Evolutionary conservation across 2,797 vertebrate species (phyloP), one percentile per base, ranked within the genome.

Genomic region (Semaprochilodus insignis): DNA sequence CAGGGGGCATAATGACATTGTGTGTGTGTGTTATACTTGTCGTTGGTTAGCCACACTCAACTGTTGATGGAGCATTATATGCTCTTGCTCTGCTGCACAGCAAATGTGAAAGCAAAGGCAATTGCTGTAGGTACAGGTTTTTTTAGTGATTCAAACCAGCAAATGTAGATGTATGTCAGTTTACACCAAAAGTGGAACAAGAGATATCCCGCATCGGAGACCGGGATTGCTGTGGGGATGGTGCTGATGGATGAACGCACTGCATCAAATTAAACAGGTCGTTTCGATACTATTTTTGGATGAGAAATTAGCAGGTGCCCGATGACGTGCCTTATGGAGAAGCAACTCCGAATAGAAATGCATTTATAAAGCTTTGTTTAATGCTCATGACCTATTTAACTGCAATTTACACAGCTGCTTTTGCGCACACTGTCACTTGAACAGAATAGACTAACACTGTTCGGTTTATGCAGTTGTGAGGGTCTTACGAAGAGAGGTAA

Each of bases 281-380:
- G 72, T 87, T 86, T 82, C 65, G 19, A 78, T 55, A 76, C 83
- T 85, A 85, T 89, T 84, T 86, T 85, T 81, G 82, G 83, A 83
- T 86, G 86, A 87, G 78, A 85, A 86, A 87, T 87, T 86, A 86
- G 81, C 76, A 87, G 84, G 85, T 86, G 83, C 44, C 65, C 74
- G 78, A 72, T 87, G 85, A 87, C 79, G 63, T 74, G 79, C 78
- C 83, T 81, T 77, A 77, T 86, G 83, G 83, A 83, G 81, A 81
- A 81, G 78, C 80, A 82, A 71, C 75, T 81, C 65, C 54, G 78
- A 77, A 82, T 71, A 81, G 78, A 83, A 86, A 83, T 85, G 70
- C 85, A 87, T 89, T 87, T 78, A 85, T 85, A 85, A 87, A 81
- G 78, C 71, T 82, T 86, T 80, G 81, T 83, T 87, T 86, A 89